Evolutionary conservation across 2,797 vertebrate species (phyloP).

Genomic region (Sebastolobus altivelis): DNA sequence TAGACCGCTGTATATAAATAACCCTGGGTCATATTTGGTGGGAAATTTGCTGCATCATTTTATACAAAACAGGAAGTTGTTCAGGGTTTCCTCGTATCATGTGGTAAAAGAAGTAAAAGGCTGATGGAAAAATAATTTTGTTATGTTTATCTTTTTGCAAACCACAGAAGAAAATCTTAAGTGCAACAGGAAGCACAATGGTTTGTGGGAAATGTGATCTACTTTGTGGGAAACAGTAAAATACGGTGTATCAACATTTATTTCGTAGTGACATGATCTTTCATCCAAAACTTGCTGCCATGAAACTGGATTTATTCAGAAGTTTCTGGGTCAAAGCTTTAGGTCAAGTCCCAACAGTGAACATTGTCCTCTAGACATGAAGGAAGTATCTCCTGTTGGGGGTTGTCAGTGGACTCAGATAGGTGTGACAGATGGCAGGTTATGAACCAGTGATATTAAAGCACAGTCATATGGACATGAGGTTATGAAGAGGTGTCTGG

Average conservation of each 20-base stretch:
- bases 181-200: neutral
- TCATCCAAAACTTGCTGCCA: neutral
- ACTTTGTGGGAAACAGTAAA: neutral
- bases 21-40: neutral
- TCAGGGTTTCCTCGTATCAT: conserved; percentile 1
- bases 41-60: conserved; percentile 1
- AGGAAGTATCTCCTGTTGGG: conserved; percentile 11
- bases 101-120: neutral
- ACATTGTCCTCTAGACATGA: conserved; percentile 3
- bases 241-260: neutral
- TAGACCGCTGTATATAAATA: neutral
- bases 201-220: conserved; percentile 1
- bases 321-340: conserved; percentile 7
- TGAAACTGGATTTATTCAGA: neutral
- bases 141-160: neutral
- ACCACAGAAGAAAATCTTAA: neutral
- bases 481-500: conserved; percentile 37
- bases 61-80: conserved; percentile 23
- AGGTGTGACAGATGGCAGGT: conserved; percentile 39
- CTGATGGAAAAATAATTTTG: neutral
- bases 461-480: conserved; percentile 38
- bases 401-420: neutral
- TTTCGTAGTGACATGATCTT: conserved; percentile 1
- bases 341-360: neutral
- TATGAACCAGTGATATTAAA: conserved; percentile 36